Percentiles rank a stretch among this genome's conserved stretches.
These are phyloP conservation scores for Rhagophthalmus giganteus DNA, from an alignment of 2,888 invertebrate genomes.

Conservation along the genomic window DNA sequence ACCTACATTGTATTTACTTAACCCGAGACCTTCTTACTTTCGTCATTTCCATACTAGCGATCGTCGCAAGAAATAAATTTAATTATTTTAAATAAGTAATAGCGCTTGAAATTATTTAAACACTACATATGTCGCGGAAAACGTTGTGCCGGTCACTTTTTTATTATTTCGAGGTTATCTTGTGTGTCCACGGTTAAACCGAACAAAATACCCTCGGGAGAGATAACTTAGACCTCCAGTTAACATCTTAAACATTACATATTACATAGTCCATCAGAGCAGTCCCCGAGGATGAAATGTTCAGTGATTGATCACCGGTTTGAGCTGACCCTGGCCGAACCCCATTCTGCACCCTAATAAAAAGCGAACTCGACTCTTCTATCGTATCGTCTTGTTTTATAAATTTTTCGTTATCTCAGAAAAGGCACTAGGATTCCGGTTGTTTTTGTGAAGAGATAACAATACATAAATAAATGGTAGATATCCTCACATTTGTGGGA, in stretches of 20 bases:
- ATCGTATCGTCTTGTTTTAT: constrained; percentile 51
- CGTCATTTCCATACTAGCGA: too few relatives aligned
- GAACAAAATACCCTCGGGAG: constrained; percentile 50
- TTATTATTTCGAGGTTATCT: neutral
- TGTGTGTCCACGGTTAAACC: constrained; percentile 36
- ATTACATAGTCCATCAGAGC: constrained; percentile 49
- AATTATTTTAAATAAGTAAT: too few relatives aligned
- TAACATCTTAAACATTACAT: constrained; percentile 56
- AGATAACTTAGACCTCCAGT: constrained; percentile 53
- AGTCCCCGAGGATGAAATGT: constrained; percentile 41
- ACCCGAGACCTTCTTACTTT: too few relatives aligned
- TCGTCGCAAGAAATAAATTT: too few relatives aligned
- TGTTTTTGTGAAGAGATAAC: constrained; percentile 46
- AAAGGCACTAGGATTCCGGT: constrained; percentile 38
- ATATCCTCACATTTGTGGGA: constrained; percentile 54
- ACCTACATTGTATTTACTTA: too few relatives aligned
- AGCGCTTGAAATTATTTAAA: too few relatives aligned
- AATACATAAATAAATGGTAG: constrained; percentile 52
- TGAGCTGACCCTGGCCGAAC: constrained; percentile 46
- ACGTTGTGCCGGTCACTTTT: too few relatives aligned
- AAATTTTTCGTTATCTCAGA: constrained; percentile 40
- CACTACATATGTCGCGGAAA: too few relatives aligned
- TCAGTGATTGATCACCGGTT: constrained; percentile 55
- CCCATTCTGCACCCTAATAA: constrained; percentile 46
- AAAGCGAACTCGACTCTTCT: constrained; percentile 44